Evolutionary conservation across 2,797 vertebrate species (phyloP), one percentile per base, ranked within the genome.

Genomic region (Potorous gilbertii): DNA sequence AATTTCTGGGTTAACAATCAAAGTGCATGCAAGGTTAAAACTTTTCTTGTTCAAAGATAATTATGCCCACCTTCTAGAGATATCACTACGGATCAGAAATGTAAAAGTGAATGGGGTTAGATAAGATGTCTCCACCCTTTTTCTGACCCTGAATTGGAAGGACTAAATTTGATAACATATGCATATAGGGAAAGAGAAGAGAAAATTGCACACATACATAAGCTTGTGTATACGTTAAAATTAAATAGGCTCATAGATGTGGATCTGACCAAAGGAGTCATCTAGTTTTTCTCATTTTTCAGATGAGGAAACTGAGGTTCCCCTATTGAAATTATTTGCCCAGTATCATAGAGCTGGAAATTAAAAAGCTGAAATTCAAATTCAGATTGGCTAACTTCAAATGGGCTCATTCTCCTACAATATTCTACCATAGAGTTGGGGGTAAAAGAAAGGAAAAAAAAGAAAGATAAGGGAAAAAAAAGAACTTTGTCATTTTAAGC

Each of bases 401-500:
- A 50, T 27, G 74, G 40, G 4, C 31, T 87, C 40, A 81, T 81
- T 50, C 74, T 87, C 24, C 21, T 87, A 11, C 24, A 46, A 27
- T 87, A 50, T 46, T 9, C 40, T 87, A 9, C 16, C 9, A 12
- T 4, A 46, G 9, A 27, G n/a, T 27, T 46, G 40, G 1, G 40
- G 1, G 1, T 54, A 93, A 97, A 96, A 96, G 91, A 95, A 40
- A 21, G 6, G n/a, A 74, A 27, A 21, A 1, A 74, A 56, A 50
- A 62, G 31, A 34, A 34, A 66, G 13, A 66, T 5, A 62, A 34
- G 11, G 1, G 50, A 50, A 50, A 52, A n/a, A 59, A 93, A 97
- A 96, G 96, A 92, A 96, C 95, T 81, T 29, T 93, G 46, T 87
- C 50, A 81, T 92, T 96, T 91, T 55, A 92, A 94, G 87, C 46